Evolutionary conservation across 2,888 invertebrate species (phyloP).

Genomic region (Xestobium rufovillosum): DNA sequence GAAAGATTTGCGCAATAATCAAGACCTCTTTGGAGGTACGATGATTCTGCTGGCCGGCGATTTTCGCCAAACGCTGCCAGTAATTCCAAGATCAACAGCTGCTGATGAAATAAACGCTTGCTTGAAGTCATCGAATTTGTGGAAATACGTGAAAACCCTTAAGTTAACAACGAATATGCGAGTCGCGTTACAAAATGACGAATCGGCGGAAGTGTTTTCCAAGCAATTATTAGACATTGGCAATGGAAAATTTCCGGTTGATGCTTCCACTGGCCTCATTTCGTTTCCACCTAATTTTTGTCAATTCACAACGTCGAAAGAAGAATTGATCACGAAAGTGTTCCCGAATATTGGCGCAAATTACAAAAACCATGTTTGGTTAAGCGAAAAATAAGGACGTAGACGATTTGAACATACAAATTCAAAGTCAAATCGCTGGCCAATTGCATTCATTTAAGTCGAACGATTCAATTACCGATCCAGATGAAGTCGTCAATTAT

Average conservation of each 20-base stretch:
- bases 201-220: conserved; percentile 26
- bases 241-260: conserved; percentile 27
- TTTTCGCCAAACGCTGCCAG: conserved; percentile 34
- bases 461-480: conserved; percentile 10
- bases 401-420: conserved; percentile 18
- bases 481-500: conserved; percentile 10
- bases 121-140: conserved; percentile 29
- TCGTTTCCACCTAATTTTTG: conserved; percentile 30
- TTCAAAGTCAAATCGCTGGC: conserved; percentile 15
- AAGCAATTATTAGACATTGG: too few relatives aligned
- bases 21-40: conserved; percentile 28
- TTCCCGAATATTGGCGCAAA: conserved; percentile 32
- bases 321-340: conserved; percentile 28
- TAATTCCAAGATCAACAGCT: conserved; percentile 30
- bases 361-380: conserved; percentile 27
- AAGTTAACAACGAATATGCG: conserved; percentile 27
- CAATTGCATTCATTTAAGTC: too few relatives aligned
- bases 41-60: conserved; percentile 32
- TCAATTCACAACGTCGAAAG: conserved; percentile 24
- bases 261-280: conserved; percentile 27
- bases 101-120: conserved; percentile 35
- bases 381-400: conserved; percentile 30
- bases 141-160: conserved; percentile 25
- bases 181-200: conserved; percentile 27
- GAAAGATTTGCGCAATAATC: conserved; percentile 22